Percentiles rank a stretch among this genome's conserved stretches.
Conservation (phyloP, 2,888 invertebrate species). For the Plagodis pulveraria region DNA sequence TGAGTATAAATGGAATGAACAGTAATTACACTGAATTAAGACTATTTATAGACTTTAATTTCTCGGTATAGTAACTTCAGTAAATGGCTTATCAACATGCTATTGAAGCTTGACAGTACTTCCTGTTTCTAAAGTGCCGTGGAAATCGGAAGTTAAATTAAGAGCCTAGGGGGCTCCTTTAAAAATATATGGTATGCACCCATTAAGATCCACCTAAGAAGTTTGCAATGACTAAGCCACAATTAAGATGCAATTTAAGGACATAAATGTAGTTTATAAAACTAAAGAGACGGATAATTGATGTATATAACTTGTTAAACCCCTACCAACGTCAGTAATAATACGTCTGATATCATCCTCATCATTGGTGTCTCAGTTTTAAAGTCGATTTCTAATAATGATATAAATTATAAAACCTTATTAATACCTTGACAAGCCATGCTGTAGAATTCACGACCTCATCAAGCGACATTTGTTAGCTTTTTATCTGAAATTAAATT, state of each 20-base stretch:
- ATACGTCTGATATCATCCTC: no score
- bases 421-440: conserved; percentile 79
- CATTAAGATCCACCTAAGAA: no score
- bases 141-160: not conserved
- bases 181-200: no score
- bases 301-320: no score
- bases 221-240: no score
- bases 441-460: conserved; percentile 79
- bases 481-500: conserved; percentile 52
- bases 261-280: not conserved
- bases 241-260: no score
- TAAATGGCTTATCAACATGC: conserved; percentile 14
- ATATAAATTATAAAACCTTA: conserved; percentile 33
- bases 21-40: conserved; percentile 16
- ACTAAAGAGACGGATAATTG: no score
- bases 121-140: not conserved
- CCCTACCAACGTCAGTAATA: no score
- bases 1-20: conserved; percentile 10
- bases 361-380: no score
- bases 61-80: conserved; percentile 15
- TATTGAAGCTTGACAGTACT: conserved; percentile 4
- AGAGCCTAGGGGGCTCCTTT: no score
- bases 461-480: conserved; percentile 69
- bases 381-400: not conserved
- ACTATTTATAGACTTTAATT: conserved; percentile 20